Percentiles rank a stretch among this genome's conserved stretches.
These are phyloP conservation scores for Noctua comes DNA, from an alignment of 2,888 invertebrate species.

Conservation along the genomic window DNA sequence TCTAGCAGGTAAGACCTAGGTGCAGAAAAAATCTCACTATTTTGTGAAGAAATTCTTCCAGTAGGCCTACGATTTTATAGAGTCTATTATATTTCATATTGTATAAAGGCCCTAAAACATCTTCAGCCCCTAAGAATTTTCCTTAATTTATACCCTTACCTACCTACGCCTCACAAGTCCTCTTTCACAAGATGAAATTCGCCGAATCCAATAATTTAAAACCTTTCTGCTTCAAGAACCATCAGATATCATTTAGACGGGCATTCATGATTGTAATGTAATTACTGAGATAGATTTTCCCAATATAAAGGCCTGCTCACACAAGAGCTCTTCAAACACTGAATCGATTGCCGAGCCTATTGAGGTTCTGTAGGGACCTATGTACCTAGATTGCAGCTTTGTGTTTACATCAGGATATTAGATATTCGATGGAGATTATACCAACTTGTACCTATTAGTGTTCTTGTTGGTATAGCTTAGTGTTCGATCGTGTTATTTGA, in stretches of 20 bases:
- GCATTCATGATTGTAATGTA: slow-evolving; percentile 36
- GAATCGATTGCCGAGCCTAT: slow-evolving; percentile 52
- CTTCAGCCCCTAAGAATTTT: background rate
- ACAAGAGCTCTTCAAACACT: slow-evolving; percentile 59
- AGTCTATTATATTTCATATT: background rate
- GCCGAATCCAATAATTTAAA: slow-evolving; percentile 20
- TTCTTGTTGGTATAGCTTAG: slow-evolving; percentile 68
- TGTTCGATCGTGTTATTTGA: slow-evolving; percentile 34
- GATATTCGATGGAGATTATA: slow-evolving; percentile 68
- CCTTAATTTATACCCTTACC: background rate
- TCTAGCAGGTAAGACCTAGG: background rate
- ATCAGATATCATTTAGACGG: slow-evolving; percentile 27
- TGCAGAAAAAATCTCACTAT: background rate
- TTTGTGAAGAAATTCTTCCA: background rate
- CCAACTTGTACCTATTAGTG: slow-evolving; percentile 65
- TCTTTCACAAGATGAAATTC: slow-evolving; percentile 13
- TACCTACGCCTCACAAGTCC: background rate
- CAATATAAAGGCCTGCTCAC: slow-evolving; percentile 39
- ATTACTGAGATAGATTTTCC: slow-evolving; percentile 31
- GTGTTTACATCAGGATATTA: slow-evolving; percentile 69
- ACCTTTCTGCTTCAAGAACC: slow-evolving; percentile 14
- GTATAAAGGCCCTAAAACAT: background rate
- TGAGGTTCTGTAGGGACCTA: slow-evolving; percentile 9
- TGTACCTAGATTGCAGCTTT: slow-evolving; percentile 33
- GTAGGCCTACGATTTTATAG: background rate